A percentile compares a stretch with the other conserved stretches of the same genome.
These are phyloP conservation scores for Synergus japonicus DNA, from an alignment of 2,888 invertebrate species.

Conservation along the genomic window DNA sequence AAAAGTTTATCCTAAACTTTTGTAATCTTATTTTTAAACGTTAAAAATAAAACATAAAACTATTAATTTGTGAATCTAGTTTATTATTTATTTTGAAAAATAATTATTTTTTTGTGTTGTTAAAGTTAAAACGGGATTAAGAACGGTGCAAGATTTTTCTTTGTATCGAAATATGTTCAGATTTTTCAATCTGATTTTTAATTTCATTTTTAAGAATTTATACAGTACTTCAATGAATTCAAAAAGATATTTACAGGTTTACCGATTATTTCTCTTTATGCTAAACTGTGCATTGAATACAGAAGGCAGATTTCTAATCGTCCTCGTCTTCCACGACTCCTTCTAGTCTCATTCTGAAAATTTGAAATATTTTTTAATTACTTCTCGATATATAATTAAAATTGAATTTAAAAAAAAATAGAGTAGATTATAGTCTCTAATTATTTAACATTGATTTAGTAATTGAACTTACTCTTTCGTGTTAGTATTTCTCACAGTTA, in stretches of 20 bases:
- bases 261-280: conserved; percentile 4
- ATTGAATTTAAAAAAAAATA: not conserved
- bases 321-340: conserved; percentile 54
- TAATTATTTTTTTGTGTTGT: not conserved
- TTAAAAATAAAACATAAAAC: not conserved
- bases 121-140: not conserved
- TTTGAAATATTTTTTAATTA: not conserved
- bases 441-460: not conserved
- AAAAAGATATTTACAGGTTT: conserved; percentile 25
- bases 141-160: not conserved
- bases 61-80: no score
- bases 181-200: not conserved
- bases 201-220: not conserved
- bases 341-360: conserved; percentile 61
- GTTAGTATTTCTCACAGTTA: conserved; percentile 16
- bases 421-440: not conserved
- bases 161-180: not conserved
- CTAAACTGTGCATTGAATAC: conserved; percentile 20
- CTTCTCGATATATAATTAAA: not conserved
- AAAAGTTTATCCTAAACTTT: not conserved
- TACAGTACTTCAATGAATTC: not conserved
- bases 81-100: no score
- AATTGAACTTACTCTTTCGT: conserved; percentile 10
- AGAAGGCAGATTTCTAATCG: conserved; percentile 23
- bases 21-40: not conserved